phyloP scores from a whole-genome alignment of 2,113 vertebrate genomes.

The Mungos mungo region DNA sequence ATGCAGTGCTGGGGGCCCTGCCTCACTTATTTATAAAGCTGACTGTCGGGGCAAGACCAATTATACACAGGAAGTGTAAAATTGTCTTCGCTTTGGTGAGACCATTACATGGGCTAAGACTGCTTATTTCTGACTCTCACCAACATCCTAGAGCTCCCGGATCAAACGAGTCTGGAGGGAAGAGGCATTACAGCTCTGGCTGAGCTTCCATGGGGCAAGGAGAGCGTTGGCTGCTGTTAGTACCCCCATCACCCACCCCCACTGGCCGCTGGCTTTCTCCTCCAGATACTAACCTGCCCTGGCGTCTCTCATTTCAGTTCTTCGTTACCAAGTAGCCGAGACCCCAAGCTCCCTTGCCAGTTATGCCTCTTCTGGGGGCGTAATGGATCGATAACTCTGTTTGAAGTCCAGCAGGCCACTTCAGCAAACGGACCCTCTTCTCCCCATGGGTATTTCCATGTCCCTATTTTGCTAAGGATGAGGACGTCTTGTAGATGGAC shows the following conservation, averaged over 20 bases:
- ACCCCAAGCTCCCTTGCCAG: not conserved
- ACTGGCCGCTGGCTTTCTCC: not conserved
- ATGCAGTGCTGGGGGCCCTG: not conserved
- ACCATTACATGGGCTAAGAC: not conserved
- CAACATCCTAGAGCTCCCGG: not conserved
- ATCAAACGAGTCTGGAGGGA: not conserved
- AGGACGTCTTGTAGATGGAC: not conserved
- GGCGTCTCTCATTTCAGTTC: not conserved
- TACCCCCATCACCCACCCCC: not conserved
- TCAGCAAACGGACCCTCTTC: not conserved
- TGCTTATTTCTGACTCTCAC: not conserved
- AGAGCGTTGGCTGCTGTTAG: not conserved
- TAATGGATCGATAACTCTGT: not conserved
- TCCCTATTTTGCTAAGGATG: not conserved
- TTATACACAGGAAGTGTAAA: not conserved
- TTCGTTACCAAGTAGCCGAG: not conserved
- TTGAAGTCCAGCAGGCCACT: not conserved
- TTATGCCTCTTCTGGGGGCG: not conserved
- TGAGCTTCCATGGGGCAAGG: not conserved
- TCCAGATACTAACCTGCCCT: not conserved
- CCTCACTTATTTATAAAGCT: not conserved
- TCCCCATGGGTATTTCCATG: not conserved
- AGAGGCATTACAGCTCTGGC: not conserved
- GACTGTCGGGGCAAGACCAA: not conserved
- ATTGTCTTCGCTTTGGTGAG: not conserved